Evolutionary conservation across 2,113 vertebrate species (phyloP).

Genomic region (Phaetusa simplex): DNA sequence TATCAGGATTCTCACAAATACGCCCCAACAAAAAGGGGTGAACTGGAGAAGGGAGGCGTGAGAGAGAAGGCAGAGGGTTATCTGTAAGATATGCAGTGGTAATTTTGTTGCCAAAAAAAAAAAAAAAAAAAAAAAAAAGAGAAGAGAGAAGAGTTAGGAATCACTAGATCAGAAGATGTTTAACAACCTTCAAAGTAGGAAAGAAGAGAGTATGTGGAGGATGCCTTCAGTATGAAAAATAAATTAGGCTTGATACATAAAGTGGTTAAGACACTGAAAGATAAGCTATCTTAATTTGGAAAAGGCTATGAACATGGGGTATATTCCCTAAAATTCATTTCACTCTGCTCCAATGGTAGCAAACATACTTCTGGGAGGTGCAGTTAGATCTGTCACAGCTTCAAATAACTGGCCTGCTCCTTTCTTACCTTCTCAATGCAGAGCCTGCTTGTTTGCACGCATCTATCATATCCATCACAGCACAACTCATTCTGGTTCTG

Average conservation of each 20-base stretch:
- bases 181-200: background rate
- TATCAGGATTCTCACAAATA: background rate
- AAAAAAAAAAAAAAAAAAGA: background rate
- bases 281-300: background rate
- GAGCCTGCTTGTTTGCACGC: background rate
- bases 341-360: background rate
- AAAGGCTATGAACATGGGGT: background rate
- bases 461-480: background rate
- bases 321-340: background rate
- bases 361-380: background rate
- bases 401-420: background rate
- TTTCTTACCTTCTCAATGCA: background rate
- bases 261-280: background rate
- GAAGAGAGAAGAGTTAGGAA: background rate
- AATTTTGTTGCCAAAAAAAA: background rate
- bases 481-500: background rate
- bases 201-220: background rate
- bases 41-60: background rate
- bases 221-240: background rate
- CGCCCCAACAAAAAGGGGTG: background rate
- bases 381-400: background rate
- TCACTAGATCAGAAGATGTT: background rate
- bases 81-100: conserved; percentile 17
- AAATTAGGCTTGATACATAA: background rate
- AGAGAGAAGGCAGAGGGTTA: background rate